phyloP scores from a whole-genome alignment of 1,140 invertebrate genomes.

The Neelides sp. region DNA sequence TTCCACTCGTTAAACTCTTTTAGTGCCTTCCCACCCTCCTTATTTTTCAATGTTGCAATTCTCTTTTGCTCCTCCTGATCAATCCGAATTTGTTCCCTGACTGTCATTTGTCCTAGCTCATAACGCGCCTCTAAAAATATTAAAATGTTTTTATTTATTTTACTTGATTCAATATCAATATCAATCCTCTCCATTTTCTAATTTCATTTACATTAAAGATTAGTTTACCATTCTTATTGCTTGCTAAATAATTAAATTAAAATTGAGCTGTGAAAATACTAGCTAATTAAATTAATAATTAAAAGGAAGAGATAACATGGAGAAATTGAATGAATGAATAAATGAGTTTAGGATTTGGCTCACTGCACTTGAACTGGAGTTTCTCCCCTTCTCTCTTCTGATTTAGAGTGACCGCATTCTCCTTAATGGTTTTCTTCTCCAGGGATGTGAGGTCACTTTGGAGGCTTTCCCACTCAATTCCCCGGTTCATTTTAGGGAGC shows the following conservation, averaged over 20 bases:
- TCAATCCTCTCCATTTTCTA: no score
- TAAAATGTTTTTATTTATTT: no score
- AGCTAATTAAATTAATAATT: no score
- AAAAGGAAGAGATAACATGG: no score
- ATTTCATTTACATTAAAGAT: no score
- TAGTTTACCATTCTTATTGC: no score
- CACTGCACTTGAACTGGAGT: no score
- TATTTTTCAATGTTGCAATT: conserved; percentile 16
- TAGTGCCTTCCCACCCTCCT: conserved; percentile 13
- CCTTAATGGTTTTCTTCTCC: conserved; percentile 6
- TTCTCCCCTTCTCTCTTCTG: conserved; percentile 7
- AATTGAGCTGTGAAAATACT: no score
- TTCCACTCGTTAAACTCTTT: conserved; percentile 14
- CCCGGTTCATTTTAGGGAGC: conserved; percentile 10
- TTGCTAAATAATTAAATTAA: no score
- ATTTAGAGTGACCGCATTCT: conserved; percentile 8
- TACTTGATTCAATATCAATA: no score
- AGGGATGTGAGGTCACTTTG: not conserved
- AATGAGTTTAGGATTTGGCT: no score
- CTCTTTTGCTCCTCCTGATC: conserved; percentile 20
- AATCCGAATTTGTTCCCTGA: conserved; percentile 26
- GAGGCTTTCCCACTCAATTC: conserved; percentile 10
- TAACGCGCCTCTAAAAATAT: conserved; percentile 23
- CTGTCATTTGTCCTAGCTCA: conserved; percentile 23
- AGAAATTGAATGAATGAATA: no score